Conservation (phyloP, 2,113 vertebrate genomes). For the Octodon degus region DNA sequence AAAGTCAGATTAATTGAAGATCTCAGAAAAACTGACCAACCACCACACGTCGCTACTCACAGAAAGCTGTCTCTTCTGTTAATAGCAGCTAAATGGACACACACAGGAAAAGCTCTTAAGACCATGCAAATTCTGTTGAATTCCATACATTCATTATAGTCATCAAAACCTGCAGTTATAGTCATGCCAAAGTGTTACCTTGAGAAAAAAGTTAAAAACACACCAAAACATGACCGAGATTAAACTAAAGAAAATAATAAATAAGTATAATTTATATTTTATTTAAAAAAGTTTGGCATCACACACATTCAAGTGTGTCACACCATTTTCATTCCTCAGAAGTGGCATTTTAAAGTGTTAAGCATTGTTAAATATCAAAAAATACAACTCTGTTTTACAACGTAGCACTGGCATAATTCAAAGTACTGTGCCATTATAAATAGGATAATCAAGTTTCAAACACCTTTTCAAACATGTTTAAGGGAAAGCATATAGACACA, state of each 20-base stretch:
- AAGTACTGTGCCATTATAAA: constrained; percentile 91
- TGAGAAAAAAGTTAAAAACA: constrained; percentile 85
- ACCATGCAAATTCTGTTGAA: constrained; percentile 91
- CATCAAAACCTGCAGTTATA: constrained; percentile 85
- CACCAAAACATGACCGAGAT: constrained; percentile 86
- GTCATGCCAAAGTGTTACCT: constrained; percentile 89
- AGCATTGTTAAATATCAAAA: constrained; percentile 91
- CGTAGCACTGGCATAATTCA: constrained; percentile 89
- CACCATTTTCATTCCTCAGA: constrained; percentile 82
- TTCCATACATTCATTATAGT: constrained; percentile 89
- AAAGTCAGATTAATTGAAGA: constrained; percentile 83
- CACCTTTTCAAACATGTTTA: constrained; percentile 86
- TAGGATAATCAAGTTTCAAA: constrained; percentile 88
- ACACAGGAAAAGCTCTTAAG: constrained; percentile 85
- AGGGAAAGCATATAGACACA: constrained; percentile 88
- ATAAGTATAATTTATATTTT: constrained; percentile 87
- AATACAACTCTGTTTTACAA: constrained; percentile 91
- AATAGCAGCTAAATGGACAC: constrained; percentile 87
- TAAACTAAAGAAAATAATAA: constrained; percentile 84
- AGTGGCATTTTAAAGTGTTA: constrained; percentile 86
- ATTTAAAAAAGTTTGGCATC: constrained; percentile 88
- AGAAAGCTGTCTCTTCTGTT: constrained; percentile 85
- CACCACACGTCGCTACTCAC: constrained; percentile 85
- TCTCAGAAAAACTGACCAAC: constrained; percentile 85
- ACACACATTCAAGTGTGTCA: constrained; percentile 86